These are phyloP conservation scores for Halichoerus grypus DNA, from an alignment of 2,113 vertebrate genomes.

Conservation along the genomic window DNA sequence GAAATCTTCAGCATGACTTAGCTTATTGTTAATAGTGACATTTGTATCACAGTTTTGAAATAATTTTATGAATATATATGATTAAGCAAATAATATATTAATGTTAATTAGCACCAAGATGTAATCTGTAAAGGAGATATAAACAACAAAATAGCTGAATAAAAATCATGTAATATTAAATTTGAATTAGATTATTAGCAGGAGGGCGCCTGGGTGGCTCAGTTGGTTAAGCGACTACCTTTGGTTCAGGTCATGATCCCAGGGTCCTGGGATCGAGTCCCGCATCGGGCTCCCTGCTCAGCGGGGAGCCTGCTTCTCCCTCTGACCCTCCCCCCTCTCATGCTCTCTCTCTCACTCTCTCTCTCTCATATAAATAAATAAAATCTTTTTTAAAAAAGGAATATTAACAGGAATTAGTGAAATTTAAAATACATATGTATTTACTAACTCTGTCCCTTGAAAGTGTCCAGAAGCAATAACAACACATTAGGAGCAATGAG, in stretches of 20 bases:
- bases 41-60: neutral
- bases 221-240: too few species aligned
- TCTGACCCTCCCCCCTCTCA: too few species aligned
- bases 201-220: too few species aligned
- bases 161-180: neutral
- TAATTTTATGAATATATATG: neutral
- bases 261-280: too few species aligned
- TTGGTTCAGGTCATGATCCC: too few species aligned
- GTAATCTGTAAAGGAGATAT: neutral
- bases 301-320: too few species aligned
- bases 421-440: neutral
- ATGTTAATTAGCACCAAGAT: neutral
- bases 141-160: neutral
- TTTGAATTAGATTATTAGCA: neutral
- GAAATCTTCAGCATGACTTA: neutral
- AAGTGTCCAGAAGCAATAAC: neutral
- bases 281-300: neutral
- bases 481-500: too few species aligned
- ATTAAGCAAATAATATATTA: neutral
- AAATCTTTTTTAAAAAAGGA: too few species aligned
- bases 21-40: neutral
- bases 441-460: neutral
- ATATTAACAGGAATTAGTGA: neutral
- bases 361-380: too few species aligned
- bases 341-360: too few species aligned